Evolutionary conservation across 2,888 invertebrate genomes (phyloP).

Genomic region (Trichogramma evanescens): DNA sequence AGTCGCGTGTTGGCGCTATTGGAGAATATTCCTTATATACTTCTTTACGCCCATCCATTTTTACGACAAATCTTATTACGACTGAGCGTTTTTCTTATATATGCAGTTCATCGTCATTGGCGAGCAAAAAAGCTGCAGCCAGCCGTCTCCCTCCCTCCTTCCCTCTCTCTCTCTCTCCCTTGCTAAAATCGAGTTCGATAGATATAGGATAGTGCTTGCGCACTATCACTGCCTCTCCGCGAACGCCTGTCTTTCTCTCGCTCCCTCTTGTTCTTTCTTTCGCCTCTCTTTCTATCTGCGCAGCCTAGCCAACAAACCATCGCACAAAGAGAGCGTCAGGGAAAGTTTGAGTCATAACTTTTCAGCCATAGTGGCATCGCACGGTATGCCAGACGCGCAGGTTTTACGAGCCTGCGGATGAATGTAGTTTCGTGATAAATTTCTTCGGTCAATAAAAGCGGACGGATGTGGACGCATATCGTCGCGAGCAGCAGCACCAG

Average conservation of each 20-base stretch:
- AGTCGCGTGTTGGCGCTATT: no score
- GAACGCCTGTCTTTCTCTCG: neutral
- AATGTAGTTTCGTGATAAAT: slow-evolving; percentile 34
- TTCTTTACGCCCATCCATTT: neutral
- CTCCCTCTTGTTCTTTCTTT: no score
- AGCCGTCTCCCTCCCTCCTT: neutral
- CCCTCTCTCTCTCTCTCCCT: neutral
- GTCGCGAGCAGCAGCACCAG: slow-evolving; percentile 14
- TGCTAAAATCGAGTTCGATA: neutral
- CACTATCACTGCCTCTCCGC: slow-evolving; percentile 11
- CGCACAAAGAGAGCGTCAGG: no score
- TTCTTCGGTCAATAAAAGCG: slow-evolving; percentile 27
- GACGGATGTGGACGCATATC: slow-evolving; percentile 5
- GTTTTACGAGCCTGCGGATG: slow-evolving; percentile 30
- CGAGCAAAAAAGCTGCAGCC: neutral
- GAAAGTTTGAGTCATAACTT: slow-evolving; percentile 15
- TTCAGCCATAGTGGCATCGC: neutral
- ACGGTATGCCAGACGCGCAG: slow-evolving; percentile 29
- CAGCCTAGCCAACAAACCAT: no score
- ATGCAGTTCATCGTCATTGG: no score
- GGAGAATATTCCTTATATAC: no score
- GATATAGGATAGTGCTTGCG: neutral
- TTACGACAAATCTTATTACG: slow-evolving; percentile 3
- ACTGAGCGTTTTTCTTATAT: neutral
- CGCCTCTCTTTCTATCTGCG: no score